These are phyloP conservation scores for Synaphobranchus kaupii DNA, from an alignment of 2,797 vertebrate genomes.

Conservation along the genomic window DNA sequence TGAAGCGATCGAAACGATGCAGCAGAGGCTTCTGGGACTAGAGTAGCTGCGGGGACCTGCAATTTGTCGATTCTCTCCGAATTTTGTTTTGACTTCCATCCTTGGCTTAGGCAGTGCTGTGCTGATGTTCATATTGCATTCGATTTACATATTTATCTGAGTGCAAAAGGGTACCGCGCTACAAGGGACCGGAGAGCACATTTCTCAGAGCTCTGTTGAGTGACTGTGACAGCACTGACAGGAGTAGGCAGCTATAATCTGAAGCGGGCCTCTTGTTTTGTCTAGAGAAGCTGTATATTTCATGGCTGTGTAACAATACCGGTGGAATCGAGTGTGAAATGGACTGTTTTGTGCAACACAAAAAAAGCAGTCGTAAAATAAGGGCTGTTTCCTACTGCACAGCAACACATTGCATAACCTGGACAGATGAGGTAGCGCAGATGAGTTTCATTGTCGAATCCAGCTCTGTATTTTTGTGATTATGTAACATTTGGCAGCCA, in stretches of 20 bases:
- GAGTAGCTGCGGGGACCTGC: neutral
- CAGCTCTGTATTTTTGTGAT: neutral
- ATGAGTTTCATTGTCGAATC: neutral
- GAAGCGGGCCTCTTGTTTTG: neutral
- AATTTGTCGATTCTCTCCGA: neutral
- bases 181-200: neutral
- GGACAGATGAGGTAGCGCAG: neutral
- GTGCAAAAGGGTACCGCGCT: neutral
- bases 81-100: neutral
- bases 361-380: neutral
- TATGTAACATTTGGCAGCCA: neutral
- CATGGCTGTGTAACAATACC: neutral
- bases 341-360: neutral
- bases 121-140: neutral
- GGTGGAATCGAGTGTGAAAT: neutral
- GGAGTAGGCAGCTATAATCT: neutral
- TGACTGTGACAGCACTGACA: neutral
- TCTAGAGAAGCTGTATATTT: neutral
- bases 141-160: neutral
- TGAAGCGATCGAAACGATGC: neutral
- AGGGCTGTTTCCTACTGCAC: neutral
- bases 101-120: neutral
- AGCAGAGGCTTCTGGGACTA: neutral
- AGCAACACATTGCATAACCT: neutral
- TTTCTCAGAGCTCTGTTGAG: neutral